Evolutionary conservation across 2,113 vertebrate species (phyloP).

Genomic region (Cryptotis parvus): DNA sequence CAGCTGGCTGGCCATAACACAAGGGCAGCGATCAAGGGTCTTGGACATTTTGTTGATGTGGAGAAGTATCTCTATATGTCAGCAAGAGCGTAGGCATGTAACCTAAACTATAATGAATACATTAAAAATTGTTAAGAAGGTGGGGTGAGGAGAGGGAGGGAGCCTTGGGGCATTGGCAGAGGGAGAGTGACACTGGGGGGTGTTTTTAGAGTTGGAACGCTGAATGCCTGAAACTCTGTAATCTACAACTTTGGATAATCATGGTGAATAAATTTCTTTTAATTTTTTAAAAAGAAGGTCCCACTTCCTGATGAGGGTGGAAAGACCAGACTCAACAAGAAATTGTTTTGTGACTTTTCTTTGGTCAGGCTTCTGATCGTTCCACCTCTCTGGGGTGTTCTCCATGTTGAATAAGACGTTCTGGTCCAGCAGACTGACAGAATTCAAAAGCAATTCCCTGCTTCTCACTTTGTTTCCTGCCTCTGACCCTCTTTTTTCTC

Average conservation of each 20-base stretch:
- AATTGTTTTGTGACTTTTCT: neutral
- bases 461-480: too few species aligned
- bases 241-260: too few species aligned
- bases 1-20: too few species aligned
- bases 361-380: neutral
- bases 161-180: neutral
- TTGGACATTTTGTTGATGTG: too few species aligned
- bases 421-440: neutral
- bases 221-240: too few species aligned
- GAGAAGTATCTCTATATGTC: too few species aligned
- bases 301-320: neutral
- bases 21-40: too few species aligned
- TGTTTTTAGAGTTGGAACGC: too few species aligned
- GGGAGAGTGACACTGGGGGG: neutral
- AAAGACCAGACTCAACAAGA: constrained; percentile 13
- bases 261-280: neutral
- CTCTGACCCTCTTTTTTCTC: neutral
- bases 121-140: too few species aligned
- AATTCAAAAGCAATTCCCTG: neutral
- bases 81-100: too few species aligned
- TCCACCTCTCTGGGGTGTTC: constrained; percentile 25
- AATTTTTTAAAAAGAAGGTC: neutral
- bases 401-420: neutral
- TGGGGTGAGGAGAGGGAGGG: too few species aligned
- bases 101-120: too few species aligned